A percentile compares a stretch with the other conserved stretches of the same genome.
Evolutionary conservation across 2,113 vertebrate species (phyloP).

Genomic region (Etheostoma cragini): DNA sequence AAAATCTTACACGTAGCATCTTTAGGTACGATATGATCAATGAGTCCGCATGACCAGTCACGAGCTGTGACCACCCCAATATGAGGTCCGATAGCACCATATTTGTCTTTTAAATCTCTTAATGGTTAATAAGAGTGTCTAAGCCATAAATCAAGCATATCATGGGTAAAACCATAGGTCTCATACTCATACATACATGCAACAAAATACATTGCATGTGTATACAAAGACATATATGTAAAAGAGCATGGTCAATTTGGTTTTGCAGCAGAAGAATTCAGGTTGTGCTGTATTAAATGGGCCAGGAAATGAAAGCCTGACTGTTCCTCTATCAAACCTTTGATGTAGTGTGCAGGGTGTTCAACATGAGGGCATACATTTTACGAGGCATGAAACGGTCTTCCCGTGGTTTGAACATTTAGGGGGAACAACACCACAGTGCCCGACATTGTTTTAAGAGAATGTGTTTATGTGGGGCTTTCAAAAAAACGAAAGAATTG

Average conservation of each 20-base stretch:
- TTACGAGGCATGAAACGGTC: background rate
- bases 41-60: slow-evolving; percentile 99
- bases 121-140: slow-evolving; percentile 89
- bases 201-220: slow-evolving; percentile 84
- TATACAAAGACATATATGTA: slow-evolving; percentile 83
- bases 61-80: slow-evolving; percentile 91
- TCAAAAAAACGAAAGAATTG: slow-evolving; percentile 2
- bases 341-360: slow-evolving; percentile 35
- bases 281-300: slow-evolving; percentile 94
- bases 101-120: slow-evolving; percentile 86
- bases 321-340: slow-evolving; percentile 38
- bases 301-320: slow-evolving; percentile 70
- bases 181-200: slow-evolving; percentile 84
- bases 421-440: slow-evolving; percentile 28
- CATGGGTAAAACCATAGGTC: slow-evolving; percentile 87
- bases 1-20: slow-evolving; percentile 75
- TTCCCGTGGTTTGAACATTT: slow-evolving; percentile 20
- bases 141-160: slow-evolving; percentile 87
- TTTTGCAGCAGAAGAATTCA: slow-evolving; percentile 94
- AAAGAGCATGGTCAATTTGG: slow-evolving; percentile 83
- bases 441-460: slow-evolving; percentile 8
- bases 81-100: slow-evolving; percentile 99
- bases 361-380: slow-evolving; percentile 11
- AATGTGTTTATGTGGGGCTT: slow-evolving; percentile 11
- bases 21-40: slow-evolving; percentile 96